A percentile compares a stretch with the other conserved stretches of the same genome.
Evolutionary conservation across 2,888 invertebrate species (phyloP).

Genomic region (Linyphia triangularis): DNA sequence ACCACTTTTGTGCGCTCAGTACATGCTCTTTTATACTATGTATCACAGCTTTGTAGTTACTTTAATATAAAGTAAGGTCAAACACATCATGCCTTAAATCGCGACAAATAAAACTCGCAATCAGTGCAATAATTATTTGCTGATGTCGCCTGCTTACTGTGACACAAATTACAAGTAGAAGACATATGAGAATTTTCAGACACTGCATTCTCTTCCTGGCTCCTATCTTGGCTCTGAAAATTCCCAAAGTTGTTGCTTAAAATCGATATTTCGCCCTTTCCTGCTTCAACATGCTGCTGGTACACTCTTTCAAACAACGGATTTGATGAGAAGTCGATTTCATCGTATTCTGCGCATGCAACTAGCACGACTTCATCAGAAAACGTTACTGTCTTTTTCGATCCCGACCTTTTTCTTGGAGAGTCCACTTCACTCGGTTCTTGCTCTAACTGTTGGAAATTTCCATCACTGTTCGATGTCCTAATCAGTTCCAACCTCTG

Average conservation of each 20-base stretch:
- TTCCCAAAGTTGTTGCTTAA: conserved; percentile 51
- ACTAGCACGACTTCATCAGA: conserved; percentile 96
- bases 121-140: conserved; percentile 92
- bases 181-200: conserved; percentile 52
- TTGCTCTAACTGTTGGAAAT: not conserved
- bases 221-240: not conserved
- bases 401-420: conserved; percentile 78
- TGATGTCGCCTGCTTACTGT: conserved; percentile 89
- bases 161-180: conserved; percentile 89
- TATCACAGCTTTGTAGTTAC: conserved; percentile 53
- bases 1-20: conserved; percentile 47
- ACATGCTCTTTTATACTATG: conserved; percentile 16
- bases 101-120: conserved; percentile 92
- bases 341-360: conserved; percentile 94
- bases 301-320: conserved; percentile 90
- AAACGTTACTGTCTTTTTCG: conserved; percentile 95
- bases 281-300: conserved; percentile 82
- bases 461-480: conserved; percentile 24
- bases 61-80: not conserved
- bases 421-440: not conserved
- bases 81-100: conserved; percentile 77
- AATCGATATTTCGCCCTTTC: conserved; percentile 70
- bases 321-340: conserved; percentile 94
- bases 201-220: too few species aligned
- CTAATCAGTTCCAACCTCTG: conserved; percentile 76